A percentile compares a stretch with the other conserved stretches of the same genome.
phyloP scores from a whole-genome alignment of 2,888 invertebrate species.

The Drosophila setosimentum region DNA sequence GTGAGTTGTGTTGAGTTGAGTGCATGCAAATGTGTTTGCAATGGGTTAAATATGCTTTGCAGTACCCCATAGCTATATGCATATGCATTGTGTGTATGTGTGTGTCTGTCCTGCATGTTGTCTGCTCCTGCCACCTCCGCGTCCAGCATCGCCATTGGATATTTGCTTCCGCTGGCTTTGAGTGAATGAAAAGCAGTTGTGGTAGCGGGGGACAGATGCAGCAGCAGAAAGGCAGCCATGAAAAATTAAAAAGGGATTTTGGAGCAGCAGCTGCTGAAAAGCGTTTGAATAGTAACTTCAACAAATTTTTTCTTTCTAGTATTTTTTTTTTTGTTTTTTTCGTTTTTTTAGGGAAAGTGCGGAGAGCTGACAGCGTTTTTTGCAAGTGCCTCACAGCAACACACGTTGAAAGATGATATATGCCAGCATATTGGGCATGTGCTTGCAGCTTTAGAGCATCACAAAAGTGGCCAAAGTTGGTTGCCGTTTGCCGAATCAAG shows the following conservation, averaged over 20 bases:
- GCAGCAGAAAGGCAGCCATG: conserved; percentile 52
- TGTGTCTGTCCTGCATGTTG: conserved; percentile 14
- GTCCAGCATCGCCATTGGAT: conserved; percentile 28
- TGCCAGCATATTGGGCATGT: conserved; percentile 57
- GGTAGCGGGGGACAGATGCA: not conserved
- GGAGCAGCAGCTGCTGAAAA: conserved; percentile 75
- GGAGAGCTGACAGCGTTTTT: conserved; percentile 47
- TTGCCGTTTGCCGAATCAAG: conserved; percentile 19
- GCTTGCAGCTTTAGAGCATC: conserved; percentile 42
- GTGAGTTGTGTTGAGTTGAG: conserved; percentile 28
- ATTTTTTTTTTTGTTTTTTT: conserved; percentile 1
- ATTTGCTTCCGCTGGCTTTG: conserved; percentile 74
- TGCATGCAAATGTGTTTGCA: conserved; percentile 74
- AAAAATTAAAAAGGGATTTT: conserved; percentile 79
- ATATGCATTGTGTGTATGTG: conserved; percentile 58
- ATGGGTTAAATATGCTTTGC: conserved; percentile 72
- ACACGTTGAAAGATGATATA: conserved; percentile 52
- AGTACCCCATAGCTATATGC: conserved; percentile 49
- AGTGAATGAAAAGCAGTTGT: conserved; percentile 52
- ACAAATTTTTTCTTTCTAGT: conserved; percentile 54
- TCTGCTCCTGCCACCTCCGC: not conserved
- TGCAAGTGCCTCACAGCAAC: conserved; percentile 42
- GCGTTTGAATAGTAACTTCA: conserved; percentile 76
- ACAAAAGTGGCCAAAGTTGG: conserved; percentile 41
- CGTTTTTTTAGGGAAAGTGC: not conserved